Percentiles rank a stretch among this genome's conserved stretches.
Conservation (phyloP, 2,113 vertebrate genomes). For the Plectropomus leopardus region DNA sequence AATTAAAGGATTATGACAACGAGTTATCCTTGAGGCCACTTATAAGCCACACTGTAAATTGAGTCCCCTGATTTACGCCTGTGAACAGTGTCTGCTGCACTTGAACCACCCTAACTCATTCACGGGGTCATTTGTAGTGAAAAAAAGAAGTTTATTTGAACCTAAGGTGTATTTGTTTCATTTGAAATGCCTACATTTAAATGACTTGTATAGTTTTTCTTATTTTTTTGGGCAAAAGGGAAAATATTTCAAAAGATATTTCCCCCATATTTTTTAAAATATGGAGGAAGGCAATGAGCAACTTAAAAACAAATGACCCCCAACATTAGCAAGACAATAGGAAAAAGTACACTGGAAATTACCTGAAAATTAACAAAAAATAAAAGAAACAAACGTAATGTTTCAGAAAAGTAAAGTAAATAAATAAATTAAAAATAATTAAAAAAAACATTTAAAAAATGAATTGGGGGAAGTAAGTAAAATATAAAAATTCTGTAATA, state of each 20-base stretch:
- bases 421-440: no score
- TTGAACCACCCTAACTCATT: slow-evolving; percentile 9
- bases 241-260: not conserved
- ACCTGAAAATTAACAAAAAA: no score
- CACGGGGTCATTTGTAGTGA: not conserved
- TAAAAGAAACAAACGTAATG: no score
- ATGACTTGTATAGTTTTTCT: slow-evolving; percentile 40
- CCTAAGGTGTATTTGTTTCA: not conserved
- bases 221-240: not conserved
- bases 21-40: not conserved
- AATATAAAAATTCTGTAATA: no score
- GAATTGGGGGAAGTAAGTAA: no score
- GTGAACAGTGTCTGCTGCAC: not conserved
- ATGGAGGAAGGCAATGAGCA: no score
- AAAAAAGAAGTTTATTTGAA: slow-evolving; percentile 1
- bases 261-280: no score
- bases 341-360: no score
- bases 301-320: no score
- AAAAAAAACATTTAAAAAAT: no score
- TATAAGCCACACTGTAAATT: not conserved
- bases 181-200: slow-evolving; percentile 12
- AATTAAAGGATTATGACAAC: slow-evolving; percentile 67
- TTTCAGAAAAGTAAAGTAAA: no score
- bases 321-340: no score
- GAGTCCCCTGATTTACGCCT: slow-evolving; percentile 23